A percentile compares a stretch with the other conserved stretches of the same genome.
phyloP scores from a whole-genome alignment of 2,797 vertebrate species.

The Dallia pectoralis region DNA sequence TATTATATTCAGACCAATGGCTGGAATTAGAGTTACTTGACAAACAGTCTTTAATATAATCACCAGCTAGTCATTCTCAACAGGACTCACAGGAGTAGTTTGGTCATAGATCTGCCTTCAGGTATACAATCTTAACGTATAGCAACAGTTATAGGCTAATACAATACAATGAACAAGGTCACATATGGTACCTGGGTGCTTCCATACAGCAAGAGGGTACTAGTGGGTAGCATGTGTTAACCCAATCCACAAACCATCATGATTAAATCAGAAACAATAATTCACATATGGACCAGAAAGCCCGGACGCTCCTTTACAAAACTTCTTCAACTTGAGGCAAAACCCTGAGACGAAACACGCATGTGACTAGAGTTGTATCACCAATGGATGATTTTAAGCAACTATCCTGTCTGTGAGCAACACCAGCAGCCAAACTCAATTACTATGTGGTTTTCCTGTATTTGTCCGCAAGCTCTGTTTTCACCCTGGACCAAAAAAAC shows the following conservation, averaged over 20 bases:
- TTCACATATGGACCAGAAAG: background rate
- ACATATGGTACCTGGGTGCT: background rate
- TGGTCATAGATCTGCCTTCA: too few species aligned
- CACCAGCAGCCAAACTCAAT: background rate
- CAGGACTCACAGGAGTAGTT: too few species aligned
- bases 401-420: background rate
- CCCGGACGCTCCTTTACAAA: background rate
- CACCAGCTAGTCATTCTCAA: too few species aligned
- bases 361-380: background rate
- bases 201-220: background rate
- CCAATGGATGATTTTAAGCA: background rate
- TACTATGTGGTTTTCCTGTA: background rate
- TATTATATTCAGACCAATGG: too few species aligned
- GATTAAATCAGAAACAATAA: background rate
- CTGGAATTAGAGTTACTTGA: too few species aligned
- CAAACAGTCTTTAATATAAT: too few species aligned
- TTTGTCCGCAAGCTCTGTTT: background rate
- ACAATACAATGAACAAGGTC: too few species aligned
- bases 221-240: background rate
- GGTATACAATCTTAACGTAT: too few species aligned
- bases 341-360: background rate
- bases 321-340: background rate
- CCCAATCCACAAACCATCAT: background rate
- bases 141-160: too few species aligned
- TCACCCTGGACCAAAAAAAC: slow-evolving; percentile 26